These are phyloP conservation scores for Bugulina stolonifera DNA, from an alignment of 2,888 invertebrate genomes.

Conservation along the genomic window DNA sequence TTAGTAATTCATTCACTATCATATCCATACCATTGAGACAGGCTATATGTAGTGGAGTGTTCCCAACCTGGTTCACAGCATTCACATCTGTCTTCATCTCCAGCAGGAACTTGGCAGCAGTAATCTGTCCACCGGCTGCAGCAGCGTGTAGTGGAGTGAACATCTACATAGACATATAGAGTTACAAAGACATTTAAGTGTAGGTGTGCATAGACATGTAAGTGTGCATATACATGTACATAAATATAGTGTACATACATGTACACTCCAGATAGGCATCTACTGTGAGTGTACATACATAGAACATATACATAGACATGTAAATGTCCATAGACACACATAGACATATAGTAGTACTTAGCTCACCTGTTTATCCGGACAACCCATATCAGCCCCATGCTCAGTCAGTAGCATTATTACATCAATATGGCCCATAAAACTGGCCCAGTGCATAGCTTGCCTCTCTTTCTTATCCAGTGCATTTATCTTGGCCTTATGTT, in stretches of 20 bases:
- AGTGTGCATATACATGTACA: neutral
- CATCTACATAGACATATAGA: slow-evolving; percentile 38
- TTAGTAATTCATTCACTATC: slow-evolving; percentile 58
- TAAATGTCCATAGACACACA: neutral
- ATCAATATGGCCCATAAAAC: slow-evolving; percentile 59
- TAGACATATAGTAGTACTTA: neutral
- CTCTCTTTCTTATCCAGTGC: slow-evolving; percentile 62
- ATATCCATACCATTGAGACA: slow-evolving; percentile 61
- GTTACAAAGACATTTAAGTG: neutral
- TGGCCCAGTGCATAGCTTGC: slow-evolving; percentile 62
- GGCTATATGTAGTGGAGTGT: slow-evolving; percentile 57
- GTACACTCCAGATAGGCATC: neutral
- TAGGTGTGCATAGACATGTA: neutral
- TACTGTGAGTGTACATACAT: neutral
- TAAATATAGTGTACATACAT: too few species aligned
- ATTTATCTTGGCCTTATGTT: slow-evolving; percentile 59
- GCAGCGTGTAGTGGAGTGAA: slow-evolving; percentile 64
- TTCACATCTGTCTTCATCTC: slow-evolving; percentile 59
- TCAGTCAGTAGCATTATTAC: slow-evolving; percentile 47
- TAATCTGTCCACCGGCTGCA: slow-evolving; percentile 58
- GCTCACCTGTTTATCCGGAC: slow-evolving; percentile 53
- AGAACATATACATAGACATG: neutral
- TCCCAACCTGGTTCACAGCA: slow-evolving; percentile 59
- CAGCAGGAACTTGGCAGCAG: slow-evolving; percentile 55
- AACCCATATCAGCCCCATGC: slow-evolving; percentile 53